These are phyloP conservation scores for Paedocypris sp. DNA, from an alignment of 2,113 vertebrate genomes.

Conservation along the genomic window DNA sequence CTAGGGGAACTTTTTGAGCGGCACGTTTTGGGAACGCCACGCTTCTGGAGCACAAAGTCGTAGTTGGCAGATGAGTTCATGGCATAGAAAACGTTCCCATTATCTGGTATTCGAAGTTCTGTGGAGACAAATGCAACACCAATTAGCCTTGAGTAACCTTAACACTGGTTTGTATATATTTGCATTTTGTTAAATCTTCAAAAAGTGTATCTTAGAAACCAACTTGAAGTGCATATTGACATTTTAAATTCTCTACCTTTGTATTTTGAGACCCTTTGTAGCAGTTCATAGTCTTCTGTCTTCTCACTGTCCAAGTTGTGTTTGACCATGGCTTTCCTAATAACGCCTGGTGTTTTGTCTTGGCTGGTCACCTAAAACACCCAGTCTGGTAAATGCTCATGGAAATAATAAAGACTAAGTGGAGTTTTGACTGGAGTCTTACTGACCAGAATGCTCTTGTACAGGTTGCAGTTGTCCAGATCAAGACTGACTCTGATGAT, in stretches of 20 bases:
- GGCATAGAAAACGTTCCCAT: constrained; percentile 95
- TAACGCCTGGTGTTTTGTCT: constrained; percentile 89
- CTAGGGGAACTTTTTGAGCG: constrained; percentile 83
- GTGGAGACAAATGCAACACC: not conserved
- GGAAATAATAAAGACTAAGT: not conserved
- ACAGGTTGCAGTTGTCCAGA: constrained; percentile 96
- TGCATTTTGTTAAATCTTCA: too few species aligned
- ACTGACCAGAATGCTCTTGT: constrained; percentile 91
- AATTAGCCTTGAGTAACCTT: not conserved
- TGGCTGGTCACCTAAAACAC: constrained; percentile 84
- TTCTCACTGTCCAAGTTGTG: constrained; percentile 88
- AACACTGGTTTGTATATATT: too few species aligned
- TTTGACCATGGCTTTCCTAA: constrained; percentile 97
- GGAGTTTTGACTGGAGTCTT: too few species aligned
- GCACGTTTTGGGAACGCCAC: constrained; percentile 67
- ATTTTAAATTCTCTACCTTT: constrained; percentile 64
- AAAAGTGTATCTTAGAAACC: too few species aligned
- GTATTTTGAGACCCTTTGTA: constrained; percentile 89
- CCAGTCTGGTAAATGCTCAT: too few species aligned
- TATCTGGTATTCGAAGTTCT: constrained; percentile 95
- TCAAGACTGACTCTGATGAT: constrained; percentile 92
- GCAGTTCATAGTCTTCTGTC: constrained; percentile 84
- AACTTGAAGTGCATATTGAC: too few species aligned
- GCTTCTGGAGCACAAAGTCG: constrained; percentile 88
- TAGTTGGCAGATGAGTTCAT: constrained; percentile 98